Conservation (phyloP, 2,113 vertebrate species). For the Callopanchax toddi region DNA sequence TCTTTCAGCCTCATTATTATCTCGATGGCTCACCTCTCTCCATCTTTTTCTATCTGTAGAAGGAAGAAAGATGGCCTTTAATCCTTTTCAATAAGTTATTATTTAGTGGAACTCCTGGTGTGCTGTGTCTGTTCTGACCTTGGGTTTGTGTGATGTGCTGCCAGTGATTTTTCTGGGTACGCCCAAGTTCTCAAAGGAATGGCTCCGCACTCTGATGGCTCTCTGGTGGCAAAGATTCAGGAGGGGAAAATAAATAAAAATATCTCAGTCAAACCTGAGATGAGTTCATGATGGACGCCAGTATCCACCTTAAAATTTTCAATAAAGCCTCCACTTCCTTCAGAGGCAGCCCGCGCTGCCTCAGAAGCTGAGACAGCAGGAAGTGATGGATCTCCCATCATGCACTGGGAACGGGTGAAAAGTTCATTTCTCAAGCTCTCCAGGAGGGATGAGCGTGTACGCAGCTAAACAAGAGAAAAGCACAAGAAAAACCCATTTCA, state of each 20-base stretch:
- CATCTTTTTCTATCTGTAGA: slow-evolving; percentile 72
- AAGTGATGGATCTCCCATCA: slow-evolving; percentile 81
- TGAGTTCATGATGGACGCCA: not conserved
- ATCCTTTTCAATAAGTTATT: not conserved
- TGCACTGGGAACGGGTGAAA: slow-evolving; percentile 83
- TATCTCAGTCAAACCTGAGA: not conserved
- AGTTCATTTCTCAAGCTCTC: slow-evolving; percentile 87
- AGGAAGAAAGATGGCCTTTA: not conserved
- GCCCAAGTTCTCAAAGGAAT: slow-evolving; percentile 88
- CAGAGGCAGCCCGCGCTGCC: slow-evolving; percentile 69
- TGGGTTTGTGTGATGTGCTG: slow-evolving; percentile 61
- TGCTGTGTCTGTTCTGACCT: slow-evolving; percentile 51
- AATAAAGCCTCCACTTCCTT: slow-evolving; percentile 88
- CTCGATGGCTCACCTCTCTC: slow-evolving; percentile 64
- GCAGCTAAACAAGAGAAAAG: slow-evolving; percentile 73
- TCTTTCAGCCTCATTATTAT: not conserved
- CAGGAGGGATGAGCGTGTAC: slow-evolving; percentile 87
- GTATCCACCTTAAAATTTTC: slow-evolving; percentile 90
- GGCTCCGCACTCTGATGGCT: slow-evolving; percentile 89
- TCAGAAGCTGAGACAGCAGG: slow-evolving; percentile 56
- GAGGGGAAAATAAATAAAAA: not conserved
- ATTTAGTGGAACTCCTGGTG: not conserved
- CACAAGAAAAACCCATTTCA: not conserved
- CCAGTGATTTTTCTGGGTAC: slow-evolving; percentile 70
- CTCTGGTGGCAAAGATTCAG: slow-evolving; percentile 70